Percentiles rank a stretch among this genome's conserved stretches.
Evolutionary conservation across 1,140 invertebrate genomes (phyloP).

Genomic region (Drosophila teissieri): DNA sequence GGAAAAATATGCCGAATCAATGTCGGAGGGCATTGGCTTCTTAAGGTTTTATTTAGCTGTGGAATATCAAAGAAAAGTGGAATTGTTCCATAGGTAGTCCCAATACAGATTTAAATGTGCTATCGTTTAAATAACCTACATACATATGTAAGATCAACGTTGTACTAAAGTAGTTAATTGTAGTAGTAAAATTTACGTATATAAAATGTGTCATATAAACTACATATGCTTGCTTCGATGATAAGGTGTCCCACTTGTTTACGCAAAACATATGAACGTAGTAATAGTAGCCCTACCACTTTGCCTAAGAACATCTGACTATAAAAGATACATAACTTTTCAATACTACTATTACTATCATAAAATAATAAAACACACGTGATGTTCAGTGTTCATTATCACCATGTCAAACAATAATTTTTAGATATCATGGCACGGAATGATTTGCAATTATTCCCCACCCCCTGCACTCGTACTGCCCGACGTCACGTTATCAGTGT

Average conservation of each 20-base stretch:
- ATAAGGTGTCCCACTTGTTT: background rate
- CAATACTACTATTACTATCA: background rate
- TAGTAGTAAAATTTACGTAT: too few relatives aligned
- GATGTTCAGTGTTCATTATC: background rate
- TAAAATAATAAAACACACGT: background rate
- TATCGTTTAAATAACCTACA: too few relatives aligned
- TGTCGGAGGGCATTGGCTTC: background rate
- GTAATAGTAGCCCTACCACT: background rate
- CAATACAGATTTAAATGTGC: too few relatives aligned
- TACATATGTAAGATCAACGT: too few relatives aligned
- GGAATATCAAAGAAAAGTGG: too few relatives aligned
- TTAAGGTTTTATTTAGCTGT: too few relatives aligned
- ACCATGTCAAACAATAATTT: background rate
- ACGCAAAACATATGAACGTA: background rate
- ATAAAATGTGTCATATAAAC: too few relatives aligned
- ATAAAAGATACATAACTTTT: background rate
- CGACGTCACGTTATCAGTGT: constrained; percentile 49
- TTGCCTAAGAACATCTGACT: background rate
- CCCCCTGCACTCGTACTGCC: background rate
- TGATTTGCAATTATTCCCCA: background rate
- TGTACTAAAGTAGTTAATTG: too few relatives aligned
- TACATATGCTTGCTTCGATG: background rate
- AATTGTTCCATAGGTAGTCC: too few relatives aligned
- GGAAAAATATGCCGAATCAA: background rate
- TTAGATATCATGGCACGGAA: background rate